Conservation (phyloP, 2,888 invertebrate genomes). For the Drosophila differens region DNA sequence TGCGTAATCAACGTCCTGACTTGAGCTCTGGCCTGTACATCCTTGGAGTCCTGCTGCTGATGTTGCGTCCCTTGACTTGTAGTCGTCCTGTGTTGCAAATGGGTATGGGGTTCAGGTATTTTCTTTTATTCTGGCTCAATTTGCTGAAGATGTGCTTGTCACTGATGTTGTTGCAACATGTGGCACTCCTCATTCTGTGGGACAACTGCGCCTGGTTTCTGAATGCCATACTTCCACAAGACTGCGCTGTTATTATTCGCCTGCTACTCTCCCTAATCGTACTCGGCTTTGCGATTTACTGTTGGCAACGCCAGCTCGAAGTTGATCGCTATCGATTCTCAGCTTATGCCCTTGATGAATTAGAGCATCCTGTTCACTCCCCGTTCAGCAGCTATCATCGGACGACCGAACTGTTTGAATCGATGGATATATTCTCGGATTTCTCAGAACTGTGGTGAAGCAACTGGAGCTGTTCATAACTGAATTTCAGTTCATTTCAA, state of each 20-base stretch:
- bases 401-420: neutral
- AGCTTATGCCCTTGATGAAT: neutral
- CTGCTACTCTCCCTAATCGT: constrained; percentile 19
- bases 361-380: neutral
- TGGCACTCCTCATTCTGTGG: constrained; percentile 37
- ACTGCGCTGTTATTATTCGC: constrained; percentile 17
- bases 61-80: constrained; percentile 16
- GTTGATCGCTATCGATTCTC: neutral
- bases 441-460: neutral
- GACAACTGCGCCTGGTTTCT: constrained; percentile 28
- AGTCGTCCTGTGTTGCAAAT: neutral
- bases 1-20: constrained; percentile 37
- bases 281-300: constrained; percentile 11
- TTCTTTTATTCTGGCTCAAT: constrained; percentile 6
- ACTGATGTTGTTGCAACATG: constrained; percentile 41
- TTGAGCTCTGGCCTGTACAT: constrained; percentile 48
- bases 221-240: constrained; percentile 2
- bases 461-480: neutral
- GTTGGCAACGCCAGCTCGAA: constrained; percentile 22
- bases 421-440: neutral
- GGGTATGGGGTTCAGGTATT: neutral
- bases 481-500: neutral
- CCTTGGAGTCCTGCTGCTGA: constrained; percentile 27
- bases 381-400: neutral
- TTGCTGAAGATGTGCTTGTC: constrained; percentile 32